These are phyloP conservation scores for Erithacus rubecula DNA, from an alignment of 2,797 vertebrate species.

Conservation along the genomic window DNA sequence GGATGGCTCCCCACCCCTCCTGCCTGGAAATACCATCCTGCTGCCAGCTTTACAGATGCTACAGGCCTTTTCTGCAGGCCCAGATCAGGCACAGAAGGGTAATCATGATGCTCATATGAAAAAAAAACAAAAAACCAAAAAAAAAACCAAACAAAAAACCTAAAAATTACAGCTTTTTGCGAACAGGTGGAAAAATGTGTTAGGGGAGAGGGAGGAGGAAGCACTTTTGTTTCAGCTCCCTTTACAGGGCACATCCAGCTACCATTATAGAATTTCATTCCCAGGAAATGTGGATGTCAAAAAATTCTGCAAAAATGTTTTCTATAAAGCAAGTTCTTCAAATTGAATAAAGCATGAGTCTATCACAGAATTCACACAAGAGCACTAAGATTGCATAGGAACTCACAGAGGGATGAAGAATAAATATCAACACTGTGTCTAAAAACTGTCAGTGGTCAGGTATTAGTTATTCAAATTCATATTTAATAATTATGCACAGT, in stretches of 20 bases:
- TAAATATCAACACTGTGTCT: fast-evolving
- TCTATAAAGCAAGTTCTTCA: not conserved
- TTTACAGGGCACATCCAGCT: not conserved
- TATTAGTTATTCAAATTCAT: not conserved
- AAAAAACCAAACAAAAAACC: not conserved
- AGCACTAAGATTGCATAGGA: not conserved
- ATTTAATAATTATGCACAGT: not conserved
- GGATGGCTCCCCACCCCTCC: constrained; percentile 66
- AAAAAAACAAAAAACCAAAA: not conserved
- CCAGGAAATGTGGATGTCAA: not conserved
- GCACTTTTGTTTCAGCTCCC: not conserved
- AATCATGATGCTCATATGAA: constrained; percentile 39
- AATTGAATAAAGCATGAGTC: not conserved
- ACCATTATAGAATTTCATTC: constrained; percentile 3
- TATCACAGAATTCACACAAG: not conserved
- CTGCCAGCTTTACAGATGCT: constrained; percentile 78
- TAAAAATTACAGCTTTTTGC: not conserved
- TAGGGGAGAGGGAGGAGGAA: not conserved
- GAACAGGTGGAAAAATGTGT: constrained; percentile 38
- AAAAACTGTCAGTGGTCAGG: not conserved
- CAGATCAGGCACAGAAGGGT: constrained; percentile 51
- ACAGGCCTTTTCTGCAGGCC: constrained; percentile 54
- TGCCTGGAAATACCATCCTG: constrained; percentile 75
- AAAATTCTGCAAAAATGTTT: not conserved
- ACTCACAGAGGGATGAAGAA: not conserved